Percentiles rank a stretch among this genome's conserved stretches.
Conservation (phyloP, 2,113 vertebrate genomes). For the Pelvicachromis taeniatus region DNA sequence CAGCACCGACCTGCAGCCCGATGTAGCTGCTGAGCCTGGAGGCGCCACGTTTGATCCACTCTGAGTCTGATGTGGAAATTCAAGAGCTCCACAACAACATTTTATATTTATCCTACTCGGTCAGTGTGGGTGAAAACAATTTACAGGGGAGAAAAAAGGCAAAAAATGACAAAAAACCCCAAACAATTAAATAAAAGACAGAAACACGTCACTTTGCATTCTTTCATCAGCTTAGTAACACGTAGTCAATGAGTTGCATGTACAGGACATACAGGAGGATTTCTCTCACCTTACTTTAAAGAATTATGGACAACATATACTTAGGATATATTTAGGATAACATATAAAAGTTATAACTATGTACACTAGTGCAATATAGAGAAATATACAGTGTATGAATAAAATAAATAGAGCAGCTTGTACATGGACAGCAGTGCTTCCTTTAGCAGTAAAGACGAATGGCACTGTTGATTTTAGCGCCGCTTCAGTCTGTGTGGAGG, state of each 20-base stretch:
- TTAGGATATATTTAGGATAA: not conserved
- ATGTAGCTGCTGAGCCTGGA: not conserved
- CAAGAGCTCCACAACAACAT: not conserved
- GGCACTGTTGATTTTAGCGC: not conserved
- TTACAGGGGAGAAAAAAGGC: not conserved
- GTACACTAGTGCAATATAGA: not conserved
- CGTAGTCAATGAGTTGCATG: not conserved
- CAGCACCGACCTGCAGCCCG: not conserved
- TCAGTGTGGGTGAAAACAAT: not conserved
- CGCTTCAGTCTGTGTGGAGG: rapidly evolving
- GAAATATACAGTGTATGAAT: not conserved
- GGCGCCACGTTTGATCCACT: not conserved
- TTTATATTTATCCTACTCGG: rapidly evolving
- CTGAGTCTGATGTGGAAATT: rapidly evolving
- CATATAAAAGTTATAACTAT: not conserved
- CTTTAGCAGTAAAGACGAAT: not conserved
- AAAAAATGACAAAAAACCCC: rapidly evolving
- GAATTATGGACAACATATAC: not conserved
- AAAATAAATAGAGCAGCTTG: not conserved
- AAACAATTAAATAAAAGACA: not conserved
- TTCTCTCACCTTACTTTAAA: not conserved
- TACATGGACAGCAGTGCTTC: rapidly evolving
- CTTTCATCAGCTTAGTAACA: not conserved
- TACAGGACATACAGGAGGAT: not conserved
- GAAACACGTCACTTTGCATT: not conserved